Base-by-base conservation (phyloP, 2,797 vertebrate species). In the Tragopan temminckii region DNA sequence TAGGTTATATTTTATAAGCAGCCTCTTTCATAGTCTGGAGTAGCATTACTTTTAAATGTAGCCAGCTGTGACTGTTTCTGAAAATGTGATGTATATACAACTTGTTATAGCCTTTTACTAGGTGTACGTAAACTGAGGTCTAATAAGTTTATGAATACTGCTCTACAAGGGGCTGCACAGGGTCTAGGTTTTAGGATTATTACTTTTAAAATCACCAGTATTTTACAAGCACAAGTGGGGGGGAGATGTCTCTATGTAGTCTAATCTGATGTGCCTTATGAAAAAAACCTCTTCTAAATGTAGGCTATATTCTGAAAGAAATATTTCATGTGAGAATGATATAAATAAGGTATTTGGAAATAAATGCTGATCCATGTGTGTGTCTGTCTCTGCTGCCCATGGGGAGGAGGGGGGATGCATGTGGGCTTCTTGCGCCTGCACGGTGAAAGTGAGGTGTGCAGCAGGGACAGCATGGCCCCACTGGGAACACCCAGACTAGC, bases 261-360 rank as follows among this genome's bases (percentile, higher is more conserved):
- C 61, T 91, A 93, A 96, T 96, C 95, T 95, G 82, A 94, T 89
- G 97, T 98, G 97, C 97, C 97, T 98, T 97, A 96, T 95, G 48
- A 95, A 92, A 84, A 48, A 69, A 31, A 55, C 5, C 43, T 84
- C 53, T 96, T 95, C 46, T 89, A 93, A 71, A 35, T 92, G 82
- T 96, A 95, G 89, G 83, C 85, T 94, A 83, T 91, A 87, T 87
- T 90, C 85, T 2, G 59, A 96, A 93, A 96, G 55, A 93, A 97
- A 86, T 72, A 86, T 75, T 97, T 94, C 91, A 87, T 81, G 94
- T 96, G 95, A 96, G 90, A 95, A 96, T 93, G 78, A 88, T 93
- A 90, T 96, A 68, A 94, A 88, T 89, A 66, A 95, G 78, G 45
- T 93, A 94, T 88, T 95, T 94, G 84, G 90, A 97, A 97, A 97